A percentile compares a stretch with the other conserved stretches of the same genome.
These are phyloP conservation scores for Cheilosia vulpina DNA, from an alignment of 2,888 invertebrate species.

Conservation along the genomic window DNA sequence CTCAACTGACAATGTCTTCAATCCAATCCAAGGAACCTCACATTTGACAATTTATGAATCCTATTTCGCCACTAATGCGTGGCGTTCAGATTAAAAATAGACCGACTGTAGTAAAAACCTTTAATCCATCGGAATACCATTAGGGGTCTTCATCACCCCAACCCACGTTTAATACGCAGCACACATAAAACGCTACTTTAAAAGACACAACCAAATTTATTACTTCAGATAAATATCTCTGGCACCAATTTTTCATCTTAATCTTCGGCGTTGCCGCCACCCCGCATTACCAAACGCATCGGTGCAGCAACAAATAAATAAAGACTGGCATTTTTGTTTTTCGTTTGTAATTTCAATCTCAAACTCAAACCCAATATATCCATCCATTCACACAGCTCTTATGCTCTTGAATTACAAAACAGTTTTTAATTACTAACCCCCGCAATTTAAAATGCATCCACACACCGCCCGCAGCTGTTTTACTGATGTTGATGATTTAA, in stretches of 20 bases:
- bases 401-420: conserved; percentile 37
- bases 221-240: conserved; percentile 17
- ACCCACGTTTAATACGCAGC: background rate
- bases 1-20: no score
- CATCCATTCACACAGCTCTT: conserved; percentile 6
- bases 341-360: background rate
- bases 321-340: background rate
- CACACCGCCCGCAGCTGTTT: conserved; percentile 64
- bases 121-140: no score
- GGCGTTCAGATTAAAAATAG: no score
- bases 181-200: conserved; percentile 13
- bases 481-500: conserved; percentile 61
- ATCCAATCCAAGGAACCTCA: no score
- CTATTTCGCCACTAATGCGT: no score
- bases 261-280: background rate
- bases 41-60: no score
- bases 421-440: conserved; percentile 56
- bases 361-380: background rate
- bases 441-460: background rate
- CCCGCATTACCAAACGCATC: conserved; percentile 14
- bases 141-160: no score
- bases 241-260: conserved; percentile 32
- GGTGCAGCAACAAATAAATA: conserved; percentile 13
- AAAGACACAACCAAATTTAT: conserved; percentile 5
- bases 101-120: no score